phyloP scores from a whole-genome alignment of 2,113 vertebrate species.

The Pangasianodon gigas region DNA sequence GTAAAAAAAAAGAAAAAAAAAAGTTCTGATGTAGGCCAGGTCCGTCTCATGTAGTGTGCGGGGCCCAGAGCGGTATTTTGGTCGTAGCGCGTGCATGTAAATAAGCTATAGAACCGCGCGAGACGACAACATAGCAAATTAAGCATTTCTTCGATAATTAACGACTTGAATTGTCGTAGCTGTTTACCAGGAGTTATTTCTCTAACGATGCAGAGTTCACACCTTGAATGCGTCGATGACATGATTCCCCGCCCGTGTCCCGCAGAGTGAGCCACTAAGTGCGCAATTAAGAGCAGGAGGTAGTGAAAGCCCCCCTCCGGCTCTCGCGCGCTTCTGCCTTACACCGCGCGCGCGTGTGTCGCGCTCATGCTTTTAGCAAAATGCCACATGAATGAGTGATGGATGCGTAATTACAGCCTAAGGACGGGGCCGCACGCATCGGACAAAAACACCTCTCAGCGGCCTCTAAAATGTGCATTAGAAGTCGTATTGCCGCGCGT shows the following conservation, averaged over 20 bases:
- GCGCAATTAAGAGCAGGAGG: constrained; percentile 25
- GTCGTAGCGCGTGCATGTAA: neutral
- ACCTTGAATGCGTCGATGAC: neutral
- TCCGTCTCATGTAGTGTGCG: neutral
- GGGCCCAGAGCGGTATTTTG: neutral
- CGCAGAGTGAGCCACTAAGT: constrained; percentile 13
- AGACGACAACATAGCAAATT: neutral
- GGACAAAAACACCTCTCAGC: constrained; percentile 55
- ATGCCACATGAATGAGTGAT: constrained; percentile 71
- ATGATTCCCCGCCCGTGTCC: neutral
- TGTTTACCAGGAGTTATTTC: neutral
- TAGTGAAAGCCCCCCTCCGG: constrained; percentile 28
- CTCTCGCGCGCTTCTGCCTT: constrained; percentile 36
- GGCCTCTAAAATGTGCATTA: constrained; percentile 60
- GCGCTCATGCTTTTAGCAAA: constrained; percentile 74
- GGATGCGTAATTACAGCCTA: constrained; percentile 67
- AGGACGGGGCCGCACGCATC: constrained; percentile 56
- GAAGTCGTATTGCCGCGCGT: constrained; percentile 50
- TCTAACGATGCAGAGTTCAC: neutral
- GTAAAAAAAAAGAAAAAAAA: neutral
- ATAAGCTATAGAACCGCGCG: neutral
- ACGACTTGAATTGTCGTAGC: neutral
- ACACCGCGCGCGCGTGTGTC: constrained; percentile 44
- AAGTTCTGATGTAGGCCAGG: neutral
- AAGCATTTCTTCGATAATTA: neutral